A percentile compares a stretch with the other conserved stretches of the same genome.
Evolutionary conservation across 1,140 invertebrate genomes (phyloP).

Genomic region (Formica selysi): DNA sequence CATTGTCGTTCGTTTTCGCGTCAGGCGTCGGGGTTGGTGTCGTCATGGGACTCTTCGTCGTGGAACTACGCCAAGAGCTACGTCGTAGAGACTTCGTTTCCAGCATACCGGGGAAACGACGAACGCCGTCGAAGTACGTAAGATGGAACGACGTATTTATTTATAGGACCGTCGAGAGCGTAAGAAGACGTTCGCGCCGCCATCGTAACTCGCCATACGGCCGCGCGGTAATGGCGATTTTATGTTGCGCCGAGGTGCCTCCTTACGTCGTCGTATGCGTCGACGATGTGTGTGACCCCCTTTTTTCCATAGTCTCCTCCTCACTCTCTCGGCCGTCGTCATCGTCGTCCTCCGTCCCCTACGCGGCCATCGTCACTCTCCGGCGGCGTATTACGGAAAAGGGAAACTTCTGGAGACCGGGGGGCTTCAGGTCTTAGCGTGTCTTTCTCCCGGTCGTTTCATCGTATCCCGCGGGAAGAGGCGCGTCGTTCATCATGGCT

Average conservation of each 20-base stretch:
- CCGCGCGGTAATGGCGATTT: conserved; percentile 82
- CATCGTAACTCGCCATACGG: conserved; percentile 79
- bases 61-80: conserved; percentile 63
- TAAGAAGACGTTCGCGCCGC: conserved; percentile 60
- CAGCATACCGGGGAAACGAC: conserved; percentile 21
- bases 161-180: conserved; percentile 70
- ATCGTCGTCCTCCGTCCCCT: not conserved
- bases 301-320: conserved; percentile 48
- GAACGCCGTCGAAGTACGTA: conserved; percentile 65
- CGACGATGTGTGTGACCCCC: conserved; percentile 49
- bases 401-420: conserved; percentile 69
- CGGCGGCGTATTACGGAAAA: conserved; percentile 71
- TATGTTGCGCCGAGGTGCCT: conserved; percentile 77
- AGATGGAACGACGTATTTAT: conserved; percentile 78
- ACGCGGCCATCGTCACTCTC: conserved; percentile 30
- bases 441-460: conserved; percentile 62
- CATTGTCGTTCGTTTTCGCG: conserved; percentile 52
- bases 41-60: conserved; percentile 63
- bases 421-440: conserved; percentile 33
- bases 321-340: not conserved
- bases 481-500: conserved; percentile 73
- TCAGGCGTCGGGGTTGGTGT: conserved; percentile 31
- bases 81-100: conserved; percentile 22
- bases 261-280: conserved; percentile 52
- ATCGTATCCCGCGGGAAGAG: conserved; percentile 57